Conservation (phyloP, 2,888 invertebrate genomes). For the Dromius quadrimaculatus region DNA sequence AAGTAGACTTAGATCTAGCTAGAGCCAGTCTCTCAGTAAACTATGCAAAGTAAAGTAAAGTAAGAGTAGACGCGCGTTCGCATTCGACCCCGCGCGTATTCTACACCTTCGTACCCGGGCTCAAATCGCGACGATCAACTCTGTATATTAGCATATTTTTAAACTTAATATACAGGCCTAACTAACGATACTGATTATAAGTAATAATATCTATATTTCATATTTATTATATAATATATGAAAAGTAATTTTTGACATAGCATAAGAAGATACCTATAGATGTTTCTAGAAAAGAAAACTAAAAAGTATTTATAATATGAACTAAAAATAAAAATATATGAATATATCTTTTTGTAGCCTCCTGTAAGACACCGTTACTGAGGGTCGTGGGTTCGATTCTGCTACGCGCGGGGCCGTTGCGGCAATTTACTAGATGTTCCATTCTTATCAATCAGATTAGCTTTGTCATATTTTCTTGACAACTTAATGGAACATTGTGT, state of each 20-base stretch:
- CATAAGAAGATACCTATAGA: slow-evolving; percentile 64
- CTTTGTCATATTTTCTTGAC: slow-evolving; percentile 1
- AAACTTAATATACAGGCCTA: slow-evolving; percentile 69
- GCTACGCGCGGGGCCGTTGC: slow-evolving; percentile 43
- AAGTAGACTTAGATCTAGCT: slow-evolving; percentile 34
- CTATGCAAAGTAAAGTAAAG: slow-evolving; percentile 18
- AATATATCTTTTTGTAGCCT: slow-evolving; percentile 67
- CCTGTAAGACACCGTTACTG: slow-evolving; percentile 66
- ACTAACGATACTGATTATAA: slow-evolving; percentile 64
- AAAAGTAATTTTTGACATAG: slow-evolving; percentile 66
- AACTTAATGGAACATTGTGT: background rate
- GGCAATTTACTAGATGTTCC: background rate
- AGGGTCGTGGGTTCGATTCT: slow-evolving; percentile 65
- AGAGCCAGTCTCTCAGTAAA: slow-evolving; percentile 31
- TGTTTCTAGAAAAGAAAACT: slow-evolving; percentile 66
- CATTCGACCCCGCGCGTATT: slow-evolving; percentile 39
- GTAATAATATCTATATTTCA: slow-evolving; percentile 67
- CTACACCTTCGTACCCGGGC: slow-evolving; percentile 22
- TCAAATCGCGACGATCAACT: slow-evolving; percentile 55
- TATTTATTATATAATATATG: slow-evolving; percentile 63
- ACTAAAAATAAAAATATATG: slow-evolving; percentile 58
- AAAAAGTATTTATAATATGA: slow-evolving; percentile 65
- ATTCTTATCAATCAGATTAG: background rate
- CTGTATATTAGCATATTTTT: slow-evolving; percentile 69
- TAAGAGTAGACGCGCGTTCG: slow-evolving; percentile 37